phyloP scores from a whole-genome alignment of 2,113 vertebrate genomes.

The Mormoops blainvillei region DNA sequence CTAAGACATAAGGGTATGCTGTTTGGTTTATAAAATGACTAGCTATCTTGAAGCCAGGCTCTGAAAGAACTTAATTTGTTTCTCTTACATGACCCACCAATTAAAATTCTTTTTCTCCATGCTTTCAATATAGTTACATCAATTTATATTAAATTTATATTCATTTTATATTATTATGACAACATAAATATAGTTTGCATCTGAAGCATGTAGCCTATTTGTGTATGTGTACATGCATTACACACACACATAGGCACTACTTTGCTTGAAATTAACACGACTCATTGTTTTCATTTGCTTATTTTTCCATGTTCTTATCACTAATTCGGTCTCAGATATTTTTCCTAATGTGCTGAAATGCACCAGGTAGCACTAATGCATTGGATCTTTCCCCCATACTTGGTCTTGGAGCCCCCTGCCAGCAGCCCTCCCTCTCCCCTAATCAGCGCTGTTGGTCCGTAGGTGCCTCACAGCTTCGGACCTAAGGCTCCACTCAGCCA shows the following conservation, averaged over 20 bases:
- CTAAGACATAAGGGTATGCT: background rate
- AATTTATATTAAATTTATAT: background rate
- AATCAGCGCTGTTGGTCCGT: rapidly evolving
- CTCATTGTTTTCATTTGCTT: background rate
- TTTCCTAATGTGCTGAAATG: background rate
- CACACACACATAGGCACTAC: background rate
- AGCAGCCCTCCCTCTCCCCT: background rate
- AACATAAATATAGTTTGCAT: background rate
- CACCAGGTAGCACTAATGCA: no score
- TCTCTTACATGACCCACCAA: background rate
- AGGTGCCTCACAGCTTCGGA: background rate
- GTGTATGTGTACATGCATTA: rapidly evolving
- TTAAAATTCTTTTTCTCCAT: background rate
- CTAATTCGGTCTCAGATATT: background rate
- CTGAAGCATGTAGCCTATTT: background rate
- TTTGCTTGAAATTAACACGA: background rate
- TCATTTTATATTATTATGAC: background rate
- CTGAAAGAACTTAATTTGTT: background rate
- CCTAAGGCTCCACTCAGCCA: background rate
- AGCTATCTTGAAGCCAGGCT: background rate
- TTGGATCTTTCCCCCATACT: background rate
- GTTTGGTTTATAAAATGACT: background rate
- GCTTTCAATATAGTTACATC: background rate
- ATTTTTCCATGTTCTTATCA: background rate
- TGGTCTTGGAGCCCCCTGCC: background rate